Evolutionary conservation across 2,888 invertebrate species (phyloP).

Genomic region (Oxytorus armatus): DNA sequence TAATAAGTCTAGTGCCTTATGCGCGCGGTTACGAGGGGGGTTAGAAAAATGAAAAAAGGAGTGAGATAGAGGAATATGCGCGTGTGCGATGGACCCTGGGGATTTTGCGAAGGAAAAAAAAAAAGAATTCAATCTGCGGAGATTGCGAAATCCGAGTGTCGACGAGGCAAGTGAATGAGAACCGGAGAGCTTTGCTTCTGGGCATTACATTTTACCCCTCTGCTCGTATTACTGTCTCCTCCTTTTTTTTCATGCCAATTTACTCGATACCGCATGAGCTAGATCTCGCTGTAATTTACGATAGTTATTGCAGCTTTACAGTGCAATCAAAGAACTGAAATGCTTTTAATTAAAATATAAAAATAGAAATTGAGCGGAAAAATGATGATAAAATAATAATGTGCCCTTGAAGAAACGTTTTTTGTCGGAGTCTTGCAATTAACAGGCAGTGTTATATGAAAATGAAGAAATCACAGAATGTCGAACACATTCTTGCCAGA

Average conservation of each 20-base stretch:
- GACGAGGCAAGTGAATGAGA: slow-evolving; percentile 33
- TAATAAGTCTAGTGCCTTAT: slow-evolving; percentile 52
- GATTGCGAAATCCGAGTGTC: slow-evolving; percentile 49
- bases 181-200: slow-evolving; percentile 3
- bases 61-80: slow-evolving; percentile 28
- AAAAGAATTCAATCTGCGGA: slow-evolving; percentile 51
- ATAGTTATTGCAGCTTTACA: too few species aligned
- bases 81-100: slow-evolving; percentile 42
- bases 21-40: slow-evolving; percentile 15
- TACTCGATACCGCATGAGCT: neutral
- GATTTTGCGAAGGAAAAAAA: slow-evolving; percentile 27
- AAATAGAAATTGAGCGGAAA: too few species aligned
- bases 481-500: neutral
- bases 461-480: neutral
- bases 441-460: neutral
- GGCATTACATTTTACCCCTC: slow-evolving; percentile 22
- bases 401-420: too few species aligned
- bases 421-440: too few species aligned
- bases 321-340: too few species aligned
- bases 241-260: slow-evolving; percentile 1
- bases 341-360: too few species aligned
- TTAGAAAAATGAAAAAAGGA: slow-evolving; percentile 8
- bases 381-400: too few species aligned
- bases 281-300: too few species aligned
- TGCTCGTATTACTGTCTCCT: slow-evolving; percentile 3